Percentiles rank a stretch among this genome's conserved stretches.
Evolutionary conservation across 1,140 invertebrate species (phyloP).

Genomic region (Listronotus oregonensis): DNA sequence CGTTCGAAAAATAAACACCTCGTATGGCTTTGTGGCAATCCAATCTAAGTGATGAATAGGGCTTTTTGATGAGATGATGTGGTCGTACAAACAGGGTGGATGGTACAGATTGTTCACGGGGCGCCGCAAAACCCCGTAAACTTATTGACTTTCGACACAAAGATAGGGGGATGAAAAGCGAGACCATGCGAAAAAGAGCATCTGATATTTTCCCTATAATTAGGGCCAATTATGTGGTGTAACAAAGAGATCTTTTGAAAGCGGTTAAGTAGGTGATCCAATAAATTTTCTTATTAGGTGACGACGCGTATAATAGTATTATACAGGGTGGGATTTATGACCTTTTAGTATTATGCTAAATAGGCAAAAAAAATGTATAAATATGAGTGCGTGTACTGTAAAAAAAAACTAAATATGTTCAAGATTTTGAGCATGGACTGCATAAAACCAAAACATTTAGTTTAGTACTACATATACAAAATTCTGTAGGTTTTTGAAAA

Average conservation of each 20-base stretch:
- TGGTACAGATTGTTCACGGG: slow-evolving; percentile 40
- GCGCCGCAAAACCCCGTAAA: slow-evolving; percentile 5
- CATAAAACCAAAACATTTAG: too few relatives aligned
- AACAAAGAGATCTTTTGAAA: slow-evolving; percentile 8
- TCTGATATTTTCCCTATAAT: slow-evolving; percentile 22
- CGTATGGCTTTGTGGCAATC: slow-evolving; percentile 31
- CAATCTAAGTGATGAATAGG: slow-evolving; percentile 41
- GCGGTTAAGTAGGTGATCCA: slow-evolving; percentile 7
- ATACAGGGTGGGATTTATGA: too few relatives aligned
- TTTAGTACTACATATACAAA: too few relatives aligned
- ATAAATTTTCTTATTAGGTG: slow-evolving; percentile 1
- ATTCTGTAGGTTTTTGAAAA: too few relatives aligned
- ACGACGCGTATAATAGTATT: too few relatives aligned
- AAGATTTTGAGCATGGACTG: too few relatives aligned
- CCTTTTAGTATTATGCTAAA: too few relatives aligned
- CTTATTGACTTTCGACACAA: slow-evolving; percentile 35
- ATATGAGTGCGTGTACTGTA: too few relatives aligned
- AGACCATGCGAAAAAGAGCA: slow-evolving; percentile 39
- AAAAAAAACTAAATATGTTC: too few relatives aligned
- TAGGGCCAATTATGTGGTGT: slow-evolving; percentile 9
- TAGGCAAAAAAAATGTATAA: too few relatives aligned
- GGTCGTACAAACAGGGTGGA: slow-evolving; percentile 23
- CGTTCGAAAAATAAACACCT: slow-evolving; percentile 22
- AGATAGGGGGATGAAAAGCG: slow-evolving; percentile 34
- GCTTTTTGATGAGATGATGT: slow-evolving; percentile 33